A percentile compares a stretch with the other conserved stretches of the same genome.
Evolutionary conservation across 2,113 vertebrate species (phyloP).

Genomic region (Buteo buteo): DNA sequence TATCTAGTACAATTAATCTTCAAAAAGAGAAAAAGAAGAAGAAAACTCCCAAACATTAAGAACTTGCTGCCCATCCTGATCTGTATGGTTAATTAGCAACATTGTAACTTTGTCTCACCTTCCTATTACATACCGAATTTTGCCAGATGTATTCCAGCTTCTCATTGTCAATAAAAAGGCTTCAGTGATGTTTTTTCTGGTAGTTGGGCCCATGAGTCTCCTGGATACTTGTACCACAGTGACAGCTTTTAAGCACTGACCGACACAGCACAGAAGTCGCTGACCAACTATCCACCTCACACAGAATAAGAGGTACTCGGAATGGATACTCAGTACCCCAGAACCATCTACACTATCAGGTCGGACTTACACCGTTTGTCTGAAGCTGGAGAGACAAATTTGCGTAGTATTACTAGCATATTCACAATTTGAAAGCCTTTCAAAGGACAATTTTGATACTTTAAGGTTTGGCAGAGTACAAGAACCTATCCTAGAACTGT

Average conservation of each 20-base stretch:
- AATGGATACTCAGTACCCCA: neutral
- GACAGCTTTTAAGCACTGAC: neutral
- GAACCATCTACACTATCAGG: neutral
- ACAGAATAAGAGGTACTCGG: neutral
- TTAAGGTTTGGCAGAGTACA: neutral
- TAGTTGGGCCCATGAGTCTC: neutral
- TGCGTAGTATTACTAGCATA: neutral
- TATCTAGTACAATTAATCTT: neutral
- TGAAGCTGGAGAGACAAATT: neutral
- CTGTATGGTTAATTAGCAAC: neutral
- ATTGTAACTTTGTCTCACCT: neutral
- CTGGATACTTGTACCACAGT: neutral
- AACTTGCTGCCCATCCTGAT: neutral
- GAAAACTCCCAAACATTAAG: neutral
- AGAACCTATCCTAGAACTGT: neutral
- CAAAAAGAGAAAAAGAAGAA: neutral
- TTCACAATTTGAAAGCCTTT: neutral
- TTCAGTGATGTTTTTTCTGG: neutral
- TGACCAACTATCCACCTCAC: neutral
- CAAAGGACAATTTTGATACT: neutral
- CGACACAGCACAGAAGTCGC: neutral
- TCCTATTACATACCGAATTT: neutral
- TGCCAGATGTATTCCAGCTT: neutral
- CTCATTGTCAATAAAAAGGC: neutral
- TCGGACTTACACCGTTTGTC: rapidly evolving